Base-by-base conservation (phyloP, 2,888 invertebrate genomes). In the Rhingia campestris region DNA sequence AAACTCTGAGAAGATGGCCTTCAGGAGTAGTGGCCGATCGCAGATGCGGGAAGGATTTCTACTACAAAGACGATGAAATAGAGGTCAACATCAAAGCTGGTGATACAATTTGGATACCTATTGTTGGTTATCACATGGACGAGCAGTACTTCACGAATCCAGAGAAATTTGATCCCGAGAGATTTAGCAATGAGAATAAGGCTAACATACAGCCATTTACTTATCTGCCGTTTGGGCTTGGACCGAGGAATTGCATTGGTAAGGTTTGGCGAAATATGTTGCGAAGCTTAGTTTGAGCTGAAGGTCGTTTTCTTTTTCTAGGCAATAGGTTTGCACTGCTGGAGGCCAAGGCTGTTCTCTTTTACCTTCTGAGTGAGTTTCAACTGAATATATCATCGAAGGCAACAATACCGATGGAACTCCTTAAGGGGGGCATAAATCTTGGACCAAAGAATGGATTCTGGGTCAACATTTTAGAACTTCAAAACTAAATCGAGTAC, bases 241-340 rank as follows among this genome's bases (percentile, higher is more conserved):
- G 95, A 3, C 94, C 93, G 0, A 92, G 94, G 70, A 94, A 92
- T 87, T 95, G 95, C 86, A 93, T 95, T 66, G 95, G 94, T 91
- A 74, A 45, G 6, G 12, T 4, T 14, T 6, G n/a, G 41, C n/a
- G 9, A 33, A 6, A 1, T 6, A 22, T 32, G 35, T 37, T 4
- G 4, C 6, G 4, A 22, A 1, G 22, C 4, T 30, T 7, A 9
- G 10, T 45, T 41, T 12, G 2, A 22, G 22, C 22, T 22, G 12
- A 45, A 10, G 2, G 6, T 5, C 9, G 9, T 10, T 30, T 49
- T 49, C 4, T 22, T 12, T 84, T 69, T 41, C 1, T 35, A 91
- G 91, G 89, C 14, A 89, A 89, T 0, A 89, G 91, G 14, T 91
- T 91, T 54, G 91, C 90, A 33, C 85, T 91, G 2, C 88, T 91